Base-by-base conservation (phyloP, 1,140 invertebrate genomes). In the Lepidurus couesii region DNA sequence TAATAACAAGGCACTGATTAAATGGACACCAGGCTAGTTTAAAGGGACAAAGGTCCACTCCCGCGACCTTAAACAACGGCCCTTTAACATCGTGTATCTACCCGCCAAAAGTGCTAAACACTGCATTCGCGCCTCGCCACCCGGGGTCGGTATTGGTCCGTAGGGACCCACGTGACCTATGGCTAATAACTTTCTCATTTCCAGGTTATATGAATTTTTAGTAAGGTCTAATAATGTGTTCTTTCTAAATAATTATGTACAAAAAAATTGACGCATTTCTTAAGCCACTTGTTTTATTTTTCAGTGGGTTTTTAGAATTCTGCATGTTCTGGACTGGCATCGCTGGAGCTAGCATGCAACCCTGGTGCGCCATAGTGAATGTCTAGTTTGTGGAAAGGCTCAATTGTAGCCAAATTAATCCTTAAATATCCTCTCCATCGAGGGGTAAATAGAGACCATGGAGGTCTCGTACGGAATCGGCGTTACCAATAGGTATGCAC, bases 401-500 rank as follows among this genome's bases (percentile, higher is more conserved):
- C 76, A 44, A 77, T 44, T 76, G 79, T 75, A 80, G 76, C 79
- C 76, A 77, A 76, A 53, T 77, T 81, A 74, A 80, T 81, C 78
- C 13, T 74, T 10, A 74, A 44, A 76, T 78, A 81, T 81, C 81
- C 80, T 80, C 78, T 73, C 76, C 43, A 79, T 42, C 26, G 16
- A 73, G 76, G 77, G 77, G 79, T 53, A 73, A 77, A 44, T 78
- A 47, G 47, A 82, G 75, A 81, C 79, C 76, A 97, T 97, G 95
- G 95, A 96, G 88, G 93, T 91, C 88, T 89, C 91, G 84, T 97
- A 97, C 90, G 95, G 93, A 85, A 93, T 96, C 86, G 93, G 93
- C 82, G 91, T 95, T 81, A 90, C 90, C 83, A 98, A 98, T 88
- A 92, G 95, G 88, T 97, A 94, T 88, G 92, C 91, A 86, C 90